Conservation (phyloP, 2,113 vertebrate genomes). For the Xyliphius kryptos region DNA sequence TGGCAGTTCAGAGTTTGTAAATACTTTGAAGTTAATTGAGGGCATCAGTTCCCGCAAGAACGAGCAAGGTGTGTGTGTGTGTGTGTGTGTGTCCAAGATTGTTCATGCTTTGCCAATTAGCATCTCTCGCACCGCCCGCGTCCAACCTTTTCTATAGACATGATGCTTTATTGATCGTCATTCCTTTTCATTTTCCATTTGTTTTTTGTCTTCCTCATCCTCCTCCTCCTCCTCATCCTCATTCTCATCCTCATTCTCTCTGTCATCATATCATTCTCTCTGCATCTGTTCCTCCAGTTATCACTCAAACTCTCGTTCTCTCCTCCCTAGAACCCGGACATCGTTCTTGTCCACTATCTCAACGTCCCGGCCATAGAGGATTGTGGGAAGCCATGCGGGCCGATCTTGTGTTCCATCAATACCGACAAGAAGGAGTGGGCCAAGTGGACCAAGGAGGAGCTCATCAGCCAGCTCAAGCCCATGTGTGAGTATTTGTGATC, state of each 20-base stretch:
- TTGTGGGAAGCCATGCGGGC: constrained; percentile 93
- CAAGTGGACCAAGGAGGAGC: constrained; percentile 97
- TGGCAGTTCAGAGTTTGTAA: constrained; percentile 45
- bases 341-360: constrained; percentile 97
- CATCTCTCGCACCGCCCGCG: constrained; percentile 33
- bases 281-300: too few species aligned
- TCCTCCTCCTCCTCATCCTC: constrained; percentile 26
- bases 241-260: too few species aligned
- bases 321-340: constrained; percentile 97
- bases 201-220: constrained; percentile 30
- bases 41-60: constrained; percentile 39
- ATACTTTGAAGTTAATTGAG: constrained; percentile 50
- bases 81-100: constrained; percentile 17
- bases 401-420: constrained; percentile 97
- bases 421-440: constrained; percentile 99
- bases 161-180: constrained; percentile 34
- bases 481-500: constrained; percentile 97
- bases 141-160: constrained; percentile 1
- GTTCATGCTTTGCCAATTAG: constrained; percentile 38
- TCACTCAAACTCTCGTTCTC: too few species aligned
- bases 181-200: constrained; percentile 34
- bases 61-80: constrained; percentile 22
- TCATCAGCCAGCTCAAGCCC: constrained; percentile 94
- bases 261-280: too few species aligned
- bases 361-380: constrained; percentile 97